Evolutionary conservation across 2,797 vertebrate genomes (phyloP).

Genomic region (Poliocrania exsul): DNA sequence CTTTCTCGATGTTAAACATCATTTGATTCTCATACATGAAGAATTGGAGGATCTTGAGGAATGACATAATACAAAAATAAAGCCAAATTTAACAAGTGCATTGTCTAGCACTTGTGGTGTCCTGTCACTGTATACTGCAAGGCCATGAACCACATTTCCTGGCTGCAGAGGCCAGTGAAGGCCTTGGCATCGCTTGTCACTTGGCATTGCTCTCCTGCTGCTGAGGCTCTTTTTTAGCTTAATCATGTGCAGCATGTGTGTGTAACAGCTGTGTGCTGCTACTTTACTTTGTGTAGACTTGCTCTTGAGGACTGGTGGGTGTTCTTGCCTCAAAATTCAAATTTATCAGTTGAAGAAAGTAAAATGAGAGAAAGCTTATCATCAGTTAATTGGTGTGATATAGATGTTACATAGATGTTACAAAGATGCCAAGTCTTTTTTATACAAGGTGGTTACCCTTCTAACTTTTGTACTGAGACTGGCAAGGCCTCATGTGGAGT

Average conservation of each 20-base stretch:
- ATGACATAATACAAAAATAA: neutral
- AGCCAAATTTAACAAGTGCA: neutral
- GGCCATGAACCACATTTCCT: neutral
- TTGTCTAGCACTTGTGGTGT: neutral
- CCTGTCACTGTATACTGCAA: neutral
- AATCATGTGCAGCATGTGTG: rapidly evolving
- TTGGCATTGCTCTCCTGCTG: neutral
- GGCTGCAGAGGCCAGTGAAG: neutral
- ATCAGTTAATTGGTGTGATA: neutral
- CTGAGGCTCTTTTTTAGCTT: neutral
- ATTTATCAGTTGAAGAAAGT: neutral
- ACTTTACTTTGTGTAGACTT: neutral
- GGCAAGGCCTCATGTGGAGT: neutral
- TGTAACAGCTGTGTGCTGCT: neutral
- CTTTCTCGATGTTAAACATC: neutral
- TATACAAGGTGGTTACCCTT: neutral
- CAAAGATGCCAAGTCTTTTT: neutral
- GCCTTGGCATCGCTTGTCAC: neutral
- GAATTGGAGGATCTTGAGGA: neutral
- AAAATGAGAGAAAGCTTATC: neutral
- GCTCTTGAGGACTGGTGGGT: neutral
- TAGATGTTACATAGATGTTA: neutral
- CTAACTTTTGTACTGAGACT: neutral
- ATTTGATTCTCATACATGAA: neutral
- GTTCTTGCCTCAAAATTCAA: neutral